Evolutionary conservation across 2,888 invertebrate species (phyloP).

Genomic region (Gisinianus flammeolus): DNA sequence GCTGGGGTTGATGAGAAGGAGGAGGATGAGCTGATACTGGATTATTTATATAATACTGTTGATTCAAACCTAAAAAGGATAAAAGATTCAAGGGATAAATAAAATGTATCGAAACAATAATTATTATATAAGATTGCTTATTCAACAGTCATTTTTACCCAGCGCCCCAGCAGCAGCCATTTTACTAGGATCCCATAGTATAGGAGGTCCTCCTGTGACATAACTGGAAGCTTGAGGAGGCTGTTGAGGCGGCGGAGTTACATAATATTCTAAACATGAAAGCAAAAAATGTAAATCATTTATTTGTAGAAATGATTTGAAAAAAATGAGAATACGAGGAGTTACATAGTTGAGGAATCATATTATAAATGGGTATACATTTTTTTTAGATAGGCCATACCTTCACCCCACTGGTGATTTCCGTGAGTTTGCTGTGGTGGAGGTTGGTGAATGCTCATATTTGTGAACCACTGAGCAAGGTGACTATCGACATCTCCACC

Average conservation of each 20-base stretch:
- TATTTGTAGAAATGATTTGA: too few species aligned
- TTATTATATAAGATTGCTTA: too few species aligned
- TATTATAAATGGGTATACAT: too few species aligned
- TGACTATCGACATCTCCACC: conserved; percentile 28
- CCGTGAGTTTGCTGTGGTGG: conserved; percentile 13
- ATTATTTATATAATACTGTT: conserved; percentile 36
- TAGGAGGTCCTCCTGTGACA: conserved; percentile 28
- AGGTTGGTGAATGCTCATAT: conserved; percentile 34
- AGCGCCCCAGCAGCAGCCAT: background rate
- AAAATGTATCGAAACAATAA: background rate
- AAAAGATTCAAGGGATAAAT: background rate
- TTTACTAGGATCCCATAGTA: conserved; percentile 39
- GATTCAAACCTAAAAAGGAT: conserved; percentile 38
- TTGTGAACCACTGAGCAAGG: conserved; percentile 39
- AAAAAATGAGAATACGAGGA: too few species aligned
- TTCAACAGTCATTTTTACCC: background rate
- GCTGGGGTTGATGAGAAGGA: conserved; percentile 23
- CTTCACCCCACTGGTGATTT: conserved; percentile 37
- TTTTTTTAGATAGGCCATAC: too few species aligned
- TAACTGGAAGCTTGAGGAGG: conserved; percentile 12
- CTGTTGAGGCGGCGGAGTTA: conserved; percentile 27
- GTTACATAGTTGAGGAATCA: too few species aligned
- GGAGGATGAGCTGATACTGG: conserved; percentile 32
- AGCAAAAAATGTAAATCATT: too few species aligned
- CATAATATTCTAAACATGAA: conserved; percentile 40